These are phyloP conservation scores for Trachymyrmex septentrionalis DNA, from an alignment of 1,140 invertebrate species.

Conservation along the genomic window DNA sequence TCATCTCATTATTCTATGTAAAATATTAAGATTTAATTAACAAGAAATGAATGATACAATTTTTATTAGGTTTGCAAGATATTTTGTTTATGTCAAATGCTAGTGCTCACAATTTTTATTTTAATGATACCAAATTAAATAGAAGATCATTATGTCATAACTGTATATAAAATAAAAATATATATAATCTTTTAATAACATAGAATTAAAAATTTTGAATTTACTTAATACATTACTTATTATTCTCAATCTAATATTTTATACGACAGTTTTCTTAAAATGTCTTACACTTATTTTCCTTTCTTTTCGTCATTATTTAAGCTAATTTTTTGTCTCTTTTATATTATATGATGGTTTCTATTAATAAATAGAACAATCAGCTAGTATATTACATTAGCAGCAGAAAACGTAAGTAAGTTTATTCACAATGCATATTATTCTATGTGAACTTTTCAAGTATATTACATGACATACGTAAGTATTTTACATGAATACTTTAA, in stretches of 20 bases:
- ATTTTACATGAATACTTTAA: neutral
- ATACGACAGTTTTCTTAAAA: neutral
- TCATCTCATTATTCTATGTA: too few relatives aligned
- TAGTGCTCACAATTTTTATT: too few relatives aligned
- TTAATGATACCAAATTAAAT: too few relatives aligned
- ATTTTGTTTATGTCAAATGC: too few relatives aligned
- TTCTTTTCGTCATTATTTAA: neutral
- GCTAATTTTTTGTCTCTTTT: neutral
- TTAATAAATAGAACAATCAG: neutral
- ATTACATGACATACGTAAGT: too few relatives aligned
- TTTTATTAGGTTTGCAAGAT: too few relatives aligned
- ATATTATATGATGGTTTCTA: neutral
- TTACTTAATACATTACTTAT: neutral
- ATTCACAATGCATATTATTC: neutral
- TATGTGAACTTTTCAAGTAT: neutral
- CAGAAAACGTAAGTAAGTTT: neutral
- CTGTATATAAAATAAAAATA: too few relatives aligned
- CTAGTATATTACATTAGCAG: neutral
- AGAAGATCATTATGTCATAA: too few relatives aligned
- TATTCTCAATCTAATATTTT: neutral
- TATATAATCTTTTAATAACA: too few relatives aligned
- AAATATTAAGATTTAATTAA: too few relatives aligned
- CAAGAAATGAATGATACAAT: too few relatives aligned
- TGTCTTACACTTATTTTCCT: neutral
- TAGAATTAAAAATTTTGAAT: neutral